These are phyloP conservation scores for Cherax destructor DNA, from an alignment of 1,140 invertebrate genomes.

Conservation along the genomic window DNA sequence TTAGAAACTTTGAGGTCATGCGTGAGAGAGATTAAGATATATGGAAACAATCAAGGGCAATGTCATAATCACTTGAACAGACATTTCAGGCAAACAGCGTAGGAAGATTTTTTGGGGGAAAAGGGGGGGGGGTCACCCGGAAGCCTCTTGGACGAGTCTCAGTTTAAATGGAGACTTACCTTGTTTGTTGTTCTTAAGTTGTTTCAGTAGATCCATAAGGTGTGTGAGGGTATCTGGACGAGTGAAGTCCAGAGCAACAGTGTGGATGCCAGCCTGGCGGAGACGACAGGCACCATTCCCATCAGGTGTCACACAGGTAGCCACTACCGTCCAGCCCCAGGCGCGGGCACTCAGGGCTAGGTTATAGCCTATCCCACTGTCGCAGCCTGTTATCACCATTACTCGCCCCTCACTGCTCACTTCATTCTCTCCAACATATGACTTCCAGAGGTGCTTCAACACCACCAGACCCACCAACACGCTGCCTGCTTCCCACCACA, in stretches of 20 bases:
- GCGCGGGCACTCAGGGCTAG: slow-evolving; percentile 18
- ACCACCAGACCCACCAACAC: neutral
- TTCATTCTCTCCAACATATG: neutral
- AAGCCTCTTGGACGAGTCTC: too few species aligned
- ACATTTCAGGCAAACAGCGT: too few species aligned
- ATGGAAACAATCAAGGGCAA: too few species aligned
- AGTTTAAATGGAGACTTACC: neutral
- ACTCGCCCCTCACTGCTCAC: neutral
- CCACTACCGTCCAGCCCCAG: slow-evolving; percentile 50
- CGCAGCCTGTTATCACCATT: slow-evolving; percentile 55
- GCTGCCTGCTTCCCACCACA: neutral
- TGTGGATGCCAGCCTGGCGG: slow-evolving; percentile 15
- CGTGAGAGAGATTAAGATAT: too few species aligned
- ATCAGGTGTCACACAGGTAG: slow-evolving; percentile 23
- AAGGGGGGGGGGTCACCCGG: too few species aligned
- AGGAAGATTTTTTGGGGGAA: too few species aligned
- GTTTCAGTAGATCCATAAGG: neutral
- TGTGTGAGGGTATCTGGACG: neutral
- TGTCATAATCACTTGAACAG: too few species aligned
- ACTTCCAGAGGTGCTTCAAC: neutral
- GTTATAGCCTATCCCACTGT: slow-evolving; percentile 45
- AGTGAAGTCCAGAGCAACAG: slow-evolving; percentile 35
- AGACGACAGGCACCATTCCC: neutral
- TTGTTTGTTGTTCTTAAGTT: neutral
- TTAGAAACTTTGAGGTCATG: too few species aligned